These are phyloP conservation scores for Pemphigus obesinymphae DNA, from an alignment of 1,140 invertebrate species.

Conservation along the genomic window DNA sequence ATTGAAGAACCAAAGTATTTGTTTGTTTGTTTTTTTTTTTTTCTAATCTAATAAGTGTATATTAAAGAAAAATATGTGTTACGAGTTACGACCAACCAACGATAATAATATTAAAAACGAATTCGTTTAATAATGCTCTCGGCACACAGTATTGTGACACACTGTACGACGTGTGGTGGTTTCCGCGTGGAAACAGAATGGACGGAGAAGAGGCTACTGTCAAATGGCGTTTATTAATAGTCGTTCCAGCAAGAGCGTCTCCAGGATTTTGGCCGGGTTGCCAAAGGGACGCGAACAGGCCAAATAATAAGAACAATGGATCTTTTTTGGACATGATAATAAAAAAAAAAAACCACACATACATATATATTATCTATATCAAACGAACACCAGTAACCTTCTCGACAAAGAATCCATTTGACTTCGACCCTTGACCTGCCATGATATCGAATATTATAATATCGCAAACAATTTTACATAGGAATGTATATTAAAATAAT, in stretches of 20 bases:
- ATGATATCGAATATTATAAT: not conserved
- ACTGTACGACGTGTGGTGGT: too few species aligned
- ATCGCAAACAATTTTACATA: not conserved
- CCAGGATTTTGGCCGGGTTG: constrained; percentile 35
- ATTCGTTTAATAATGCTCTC: too few species aligned
- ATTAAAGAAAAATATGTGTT: too few species aligned
- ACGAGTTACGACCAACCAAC: too few species aligned
- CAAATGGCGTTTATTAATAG: constrained; percentile 27
- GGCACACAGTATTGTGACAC: not conserved
- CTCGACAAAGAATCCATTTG: not conserved
- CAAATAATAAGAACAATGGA: constrained; percentile 8
- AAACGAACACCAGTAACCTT: too few species aligned
- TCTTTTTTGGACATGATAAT: not conserved
- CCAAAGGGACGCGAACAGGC: constrained; percentile 15
- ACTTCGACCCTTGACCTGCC: not conserved
- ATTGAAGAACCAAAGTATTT: too few species aligned
- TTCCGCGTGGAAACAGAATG: not conserved
- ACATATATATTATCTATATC: not conserved
- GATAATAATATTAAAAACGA: too few species aligned
- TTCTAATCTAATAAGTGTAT: too few species aligned
- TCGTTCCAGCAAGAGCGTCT: constrained; percentile 12
- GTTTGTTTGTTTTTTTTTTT: too few species aligned
- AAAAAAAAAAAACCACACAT: not conserved
- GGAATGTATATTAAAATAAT: not conserved
- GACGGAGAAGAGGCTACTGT: not conserved